A percentile compares a stretch with the other conserved stretches of the same genome.
These are phyloP conservation scores for Habropoda laboriosa DNA, from an alignment of 1,140 invertebrate species.

Conservation along the genomic window DNA sequence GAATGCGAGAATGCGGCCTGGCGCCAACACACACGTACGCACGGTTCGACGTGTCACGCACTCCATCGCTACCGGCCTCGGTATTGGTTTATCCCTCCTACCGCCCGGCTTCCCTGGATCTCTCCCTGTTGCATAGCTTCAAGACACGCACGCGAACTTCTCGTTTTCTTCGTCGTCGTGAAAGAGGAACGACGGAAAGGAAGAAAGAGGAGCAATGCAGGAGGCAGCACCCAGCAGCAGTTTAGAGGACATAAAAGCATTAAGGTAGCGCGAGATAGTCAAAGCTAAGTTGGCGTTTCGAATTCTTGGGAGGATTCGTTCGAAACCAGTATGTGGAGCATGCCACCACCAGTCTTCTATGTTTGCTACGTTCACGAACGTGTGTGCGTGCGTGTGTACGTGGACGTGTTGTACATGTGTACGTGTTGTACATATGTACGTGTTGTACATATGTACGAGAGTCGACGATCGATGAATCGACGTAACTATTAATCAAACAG, in stretches of 20 bases:
- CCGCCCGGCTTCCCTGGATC: conserved; percentile 54
- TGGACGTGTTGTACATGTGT: neutral
- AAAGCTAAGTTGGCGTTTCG: conserved; percentile 24
- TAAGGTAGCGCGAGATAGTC: conserved; percentile 53
- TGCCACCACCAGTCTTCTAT: neutral
- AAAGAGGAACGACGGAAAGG: conserved; percentile 51
- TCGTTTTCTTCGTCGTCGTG: conserved; percentile 62
- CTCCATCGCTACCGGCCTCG: conserved; percentile 35
- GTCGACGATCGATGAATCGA: neutral
- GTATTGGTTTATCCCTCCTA: conserved; percentile 60
- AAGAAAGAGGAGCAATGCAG: conserved; percentile 49
- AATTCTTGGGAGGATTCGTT: conserved; percentile 17
- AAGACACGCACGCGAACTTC: conserved; percentile 64
- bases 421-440: neutral
- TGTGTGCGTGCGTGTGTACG: neutral
- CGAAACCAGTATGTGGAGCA: conserved; percentile 2
- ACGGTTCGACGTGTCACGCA: conserved; percentile 63
- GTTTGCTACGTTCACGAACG: neutral
- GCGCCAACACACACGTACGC: conserved; percentile 76
- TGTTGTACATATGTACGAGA: neutral
- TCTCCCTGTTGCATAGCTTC: conserved; percentile 63
- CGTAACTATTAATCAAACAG: conserved; percentile 4
- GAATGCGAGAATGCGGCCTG: conserved; percentile 80
- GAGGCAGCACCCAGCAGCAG: conserved; percentile 50
- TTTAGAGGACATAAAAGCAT: conserved; percentile 52